Evolutionary conservation across 2,888 invertebrate genomes (phyloP).

Genomic region (Lasioglossum morio): DNA sequence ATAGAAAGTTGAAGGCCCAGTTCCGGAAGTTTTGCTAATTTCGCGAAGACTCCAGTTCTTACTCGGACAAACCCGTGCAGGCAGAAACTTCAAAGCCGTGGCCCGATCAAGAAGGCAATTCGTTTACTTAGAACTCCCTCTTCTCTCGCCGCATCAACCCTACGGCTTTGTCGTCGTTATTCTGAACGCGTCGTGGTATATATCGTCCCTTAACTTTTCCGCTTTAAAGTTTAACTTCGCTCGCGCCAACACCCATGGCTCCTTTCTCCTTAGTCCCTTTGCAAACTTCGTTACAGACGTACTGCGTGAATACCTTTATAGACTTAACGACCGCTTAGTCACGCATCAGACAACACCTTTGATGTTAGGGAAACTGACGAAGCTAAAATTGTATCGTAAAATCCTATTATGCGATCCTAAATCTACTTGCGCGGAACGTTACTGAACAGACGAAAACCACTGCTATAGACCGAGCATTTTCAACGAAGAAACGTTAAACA

Average conservation of each 20-base stretch:
- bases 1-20: slow-evolving; percentile 11
- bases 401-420: background rate
- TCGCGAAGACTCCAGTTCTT: background rate
- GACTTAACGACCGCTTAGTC: slow-evolving; percentile 17
- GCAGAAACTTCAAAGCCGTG: slow-evolving; percentile 35
- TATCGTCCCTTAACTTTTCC: slow-evolving; percentile 66
- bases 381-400: background rate
- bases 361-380: background rate
- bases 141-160: slow-evolving; percentile 27
- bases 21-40: slow-evolving; percentile 10
- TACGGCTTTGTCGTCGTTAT: slow-evolving; percentile 49
- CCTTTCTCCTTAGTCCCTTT: slow-evolving; percentile 46
- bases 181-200: slow-evolving; percentile 42
- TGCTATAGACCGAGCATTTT: background rate
- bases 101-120: slow-evolving; percentile 49
- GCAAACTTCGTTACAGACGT: slow-evolving; percentile 66
- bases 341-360: slow-evolving; percentile 25
- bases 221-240: slow-evolving; percentile 67
- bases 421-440: background rate
- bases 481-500: background rate
- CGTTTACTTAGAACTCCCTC: slow-evolving; percentile 45
- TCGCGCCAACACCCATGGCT: slow-evolving; percentile 42
- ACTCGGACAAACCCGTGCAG: slow-evolving; percentile 31
- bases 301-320: slow-evolving; percentile 46
- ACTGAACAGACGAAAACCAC: background rate